Percentiles rank a stretch among this genome's conserved stretches.
These are phyloP conservation scores for Phanerotoma sp. DNA, from an alignment of 2,888 invertebrate genomes.

Conservation along the genomic window DNA sequence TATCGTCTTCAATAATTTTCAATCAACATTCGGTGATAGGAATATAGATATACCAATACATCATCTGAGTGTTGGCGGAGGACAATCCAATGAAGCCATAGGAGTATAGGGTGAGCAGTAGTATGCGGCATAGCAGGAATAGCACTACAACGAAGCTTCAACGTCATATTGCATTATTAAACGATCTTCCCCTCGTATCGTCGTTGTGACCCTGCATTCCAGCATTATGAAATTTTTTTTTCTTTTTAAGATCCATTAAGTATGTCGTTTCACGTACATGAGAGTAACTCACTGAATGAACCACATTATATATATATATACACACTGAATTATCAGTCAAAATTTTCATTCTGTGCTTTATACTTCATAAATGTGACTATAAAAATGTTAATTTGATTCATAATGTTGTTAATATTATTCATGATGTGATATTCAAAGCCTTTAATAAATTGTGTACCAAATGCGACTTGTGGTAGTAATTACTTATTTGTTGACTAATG, in stretches of 20 bases:
- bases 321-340: not conserved
- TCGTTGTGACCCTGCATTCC: constrained; percentile 48
- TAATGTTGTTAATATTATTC: no score
- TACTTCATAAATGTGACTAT: not conserved
- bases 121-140: constrained; percentile 56
- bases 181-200: constrained; percentile 39
- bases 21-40: constrained; percentile 53
- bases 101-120: constrained; percentile 41
- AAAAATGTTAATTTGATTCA: no score
- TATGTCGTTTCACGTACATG: constrained; percentile 27
- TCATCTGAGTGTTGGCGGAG: constrained; percentile 14
- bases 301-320: not conserved
- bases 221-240: constrained; percentile 54
- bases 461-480: no score
- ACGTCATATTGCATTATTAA: constrained; percentile 58
- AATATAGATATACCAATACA: constrained; percentile 22
- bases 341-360: not conserved
- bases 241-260: constrained; percentile 36
- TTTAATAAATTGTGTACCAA: no score
- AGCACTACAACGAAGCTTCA: constrained; percentile 50
- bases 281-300: constrained; percentile 11
- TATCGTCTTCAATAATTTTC: constrained; percentile 52
- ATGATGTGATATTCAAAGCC: no score
- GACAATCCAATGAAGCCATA: constrained; percentile 32
- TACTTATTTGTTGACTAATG: no score